Evolutionary conservation across 2,888 invertebrate species (phyloP), one percentile per base, ranked within the genome.

Genomic region (Drosophila meridiana): DNA sequence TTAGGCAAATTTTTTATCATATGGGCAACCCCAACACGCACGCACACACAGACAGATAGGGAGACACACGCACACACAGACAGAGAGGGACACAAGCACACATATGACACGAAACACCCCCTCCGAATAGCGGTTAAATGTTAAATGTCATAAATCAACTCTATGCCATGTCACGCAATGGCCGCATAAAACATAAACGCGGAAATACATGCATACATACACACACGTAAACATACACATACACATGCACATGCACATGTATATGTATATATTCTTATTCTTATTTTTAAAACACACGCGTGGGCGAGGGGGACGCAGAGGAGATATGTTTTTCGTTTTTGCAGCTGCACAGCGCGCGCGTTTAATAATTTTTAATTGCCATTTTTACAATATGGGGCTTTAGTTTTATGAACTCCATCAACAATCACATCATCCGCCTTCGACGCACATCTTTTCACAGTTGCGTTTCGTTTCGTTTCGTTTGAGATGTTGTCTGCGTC

Each of bases 91-190:
- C 6, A 20, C 20, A 26, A 47, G 56, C 64, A 40, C 28, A 36
- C 52, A 65, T 43, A 60, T 20, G 60, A 67, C 47, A 79, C 48
- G 57, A 67, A 52, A 67, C 77, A 74, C 70, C 57, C 60, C 73
- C 77, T 67, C 78, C 69, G 72, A 67, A 77, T 64, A 81, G 82
- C 82, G 78, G 80, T 67, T 73, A 79, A 77, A 86, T 88, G 76
- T 83, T 83, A 80, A 83, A 80, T 78, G 87, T 87, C 87, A 87
- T 89, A 90, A 87, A 89, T 87, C 89, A 86, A 81, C 64, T 55
- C 73, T 69, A 67, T 48, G 69, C 26, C 65, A 74, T 74, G 67
- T 70, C 85, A 82, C 87, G 79, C 82, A 76, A 83, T 58, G 58
- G 75, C 68, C 81, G 76, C 87, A 89, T 78, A 81, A 77, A 79